Conservation (phyloP, 1,140 invertebrate species). For the Heliconius eleuchia region DNA sequence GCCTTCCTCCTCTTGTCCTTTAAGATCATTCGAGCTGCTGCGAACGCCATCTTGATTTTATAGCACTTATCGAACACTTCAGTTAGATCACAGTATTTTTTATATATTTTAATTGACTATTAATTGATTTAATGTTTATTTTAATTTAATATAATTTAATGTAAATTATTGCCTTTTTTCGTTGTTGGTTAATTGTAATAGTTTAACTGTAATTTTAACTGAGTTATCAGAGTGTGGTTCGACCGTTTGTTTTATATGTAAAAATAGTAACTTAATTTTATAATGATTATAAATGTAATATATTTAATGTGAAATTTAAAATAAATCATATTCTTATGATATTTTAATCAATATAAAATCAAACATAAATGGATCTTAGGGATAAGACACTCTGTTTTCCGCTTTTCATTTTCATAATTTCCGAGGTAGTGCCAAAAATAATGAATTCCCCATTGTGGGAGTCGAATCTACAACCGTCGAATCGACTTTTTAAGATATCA, state of each 20-base stretch:
- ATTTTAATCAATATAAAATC: no score
- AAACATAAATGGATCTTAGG: no score
- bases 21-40: slow-evolving; percentile 90
- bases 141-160: slow-evolving; percentile 20
- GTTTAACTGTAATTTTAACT: slow-evolving; percentile 12
- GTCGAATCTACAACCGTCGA: no score
- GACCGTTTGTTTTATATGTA: neutral
- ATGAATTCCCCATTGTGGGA: no score
- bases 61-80: slow-evolving; percentile 38
- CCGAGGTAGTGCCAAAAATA: no score
- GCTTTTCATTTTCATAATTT: no score
- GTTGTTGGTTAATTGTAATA: slow-evolving; percentile 22
- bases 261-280: neutral
- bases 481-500: no score
- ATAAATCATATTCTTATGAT: neutral
- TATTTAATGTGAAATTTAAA: neutral
- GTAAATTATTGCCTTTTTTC: slow-evolving; percentile 56
- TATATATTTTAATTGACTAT: slow-evolving; percentile 35
- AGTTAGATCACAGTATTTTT: slow-evolving; percentile 31
- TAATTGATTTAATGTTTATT: slow-evolving; percentile 31
- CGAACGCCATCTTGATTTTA: slow-evolving; percentile 87
- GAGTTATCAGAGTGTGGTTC: neutral
- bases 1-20: slow-evolving; percentile 90
- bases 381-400: no score
- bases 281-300: neutral